A percentile compares a stretch with the other conserved stretches of the same genome.
These are phyloP conservation scores for Drosophila jambulina DNA, from an alignment of 1,140 invertebrate genomes.

Conservation along the genomic window DNA sequence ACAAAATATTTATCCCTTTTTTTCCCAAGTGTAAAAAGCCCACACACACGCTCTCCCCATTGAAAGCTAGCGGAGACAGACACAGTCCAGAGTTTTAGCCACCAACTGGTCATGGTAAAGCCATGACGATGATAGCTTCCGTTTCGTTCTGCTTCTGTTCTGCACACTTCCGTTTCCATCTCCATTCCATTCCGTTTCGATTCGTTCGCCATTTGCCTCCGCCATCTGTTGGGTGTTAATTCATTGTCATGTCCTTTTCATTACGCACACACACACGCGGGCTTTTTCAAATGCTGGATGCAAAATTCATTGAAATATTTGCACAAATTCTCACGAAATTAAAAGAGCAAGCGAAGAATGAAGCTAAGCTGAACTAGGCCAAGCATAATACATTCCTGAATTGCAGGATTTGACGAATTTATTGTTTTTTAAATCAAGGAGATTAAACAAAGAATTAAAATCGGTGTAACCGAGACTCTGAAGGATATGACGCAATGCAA, in stretches of 20 bases:
- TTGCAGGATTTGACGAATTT: slow-evolving; percentile 1
- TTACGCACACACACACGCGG: slow-evolving; percentile 56
- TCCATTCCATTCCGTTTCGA: slow-evolving; percentile 9
- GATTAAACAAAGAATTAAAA: neutral
- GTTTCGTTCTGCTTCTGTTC: slow-evolving; percentile 33
- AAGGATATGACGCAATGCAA: neutral
- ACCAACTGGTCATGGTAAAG: slow-evolving; percentile 43
- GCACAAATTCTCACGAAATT: slow-evolving; percentile 24
- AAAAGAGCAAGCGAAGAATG: neutral
- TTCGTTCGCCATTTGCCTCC: slow-evolving; percentile 29
- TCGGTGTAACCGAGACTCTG: neutral
- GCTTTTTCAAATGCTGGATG: neutral
- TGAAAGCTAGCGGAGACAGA: slow-evolving; percentile 15
- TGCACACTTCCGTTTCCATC: slow-evolving; percentile 35
- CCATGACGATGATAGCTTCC: slow-evolving; percentile 57
- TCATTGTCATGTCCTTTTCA: slow-evolving; percentile 71
- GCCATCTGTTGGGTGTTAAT: slow-evolving; percentile 67
- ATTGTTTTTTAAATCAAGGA: neutral
- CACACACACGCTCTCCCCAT: neutral
- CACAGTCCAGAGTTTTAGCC: slow-evolving; percentile 39
- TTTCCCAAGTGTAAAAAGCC: neutral
- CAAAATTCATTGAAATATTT: slow-evolving; percentile 33
- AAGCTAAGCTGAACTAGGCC: neutral
- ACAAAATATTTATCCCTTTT: neutral
- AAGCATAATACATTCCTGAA: neutral